Conservation (phyloP, 2,888 invertebrate genomes). For the Carpatolechia fugitivella region DNA sequence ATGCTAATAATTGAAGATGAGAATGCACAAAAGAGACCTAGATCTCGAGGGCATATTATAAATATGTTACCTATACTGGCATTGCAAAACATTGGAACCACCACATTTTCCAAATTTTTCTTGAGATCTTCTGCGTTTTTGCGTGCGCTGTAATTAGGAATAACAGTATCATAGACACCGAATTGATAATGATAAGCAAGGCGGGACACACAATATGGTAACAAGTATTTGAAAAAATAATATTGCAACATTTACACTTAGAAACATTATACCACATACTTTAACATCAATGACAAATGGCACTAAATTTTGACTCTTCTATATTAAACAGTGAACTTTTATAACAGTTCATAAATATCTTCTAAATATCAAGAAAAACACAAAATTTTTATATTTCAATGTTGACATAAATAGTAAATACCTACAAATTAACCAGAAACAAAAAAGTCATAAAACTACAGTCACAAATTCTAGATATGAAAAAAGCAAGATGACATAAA, state of each 20-base stretch:
- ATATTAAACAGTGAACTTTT: no score
- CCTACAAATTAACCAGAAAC: not conserved
- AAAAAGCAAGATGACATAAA: slow-evolving; percentile 1
- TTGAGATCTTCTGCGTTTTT: slow-evolving; percentile 97
- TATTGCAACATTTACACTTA: slow-evolving; percentile 21
- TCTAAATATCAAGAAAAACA: no score
- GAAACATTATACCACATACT: slow-evolving; percentile 14
- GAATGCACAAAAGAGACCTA: slow-evolving; percentile 73
- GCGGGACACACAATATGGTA: slow-evolving; percentile 28
- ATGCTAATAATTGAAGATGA: slow-evolving; percentile 65
- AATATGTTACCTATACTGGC: slow-evolving; percentile 87
- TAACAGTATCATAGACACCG: slow-evolving; percentile 77
- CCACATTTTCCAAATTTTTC: slow-evolving; percentile 95
- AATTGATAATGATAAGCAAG: slow-evolving; percentile 49
- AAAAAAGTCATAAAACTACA: not conserved
- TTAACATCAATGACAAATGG: not conserved
- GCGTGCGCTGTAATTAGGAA: slow-evolving; percentile 89
- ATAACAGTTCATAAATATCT: no score
- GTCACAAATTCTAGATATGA: not conserved
- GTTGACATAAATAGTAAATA: no score
- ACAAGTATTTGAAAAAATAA: slow-evolving; percentile 16
- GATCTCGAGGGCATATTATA: slow-evolving; percentile 76
- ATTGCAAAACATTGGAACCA: slow-evolving; percentile 98
- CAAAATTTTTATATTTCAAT: no score
- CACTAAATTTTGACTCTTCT: no score